Conservation (phyloP, 1,140 invertebrate species). For the Adoxophyes honmai region DNA sequence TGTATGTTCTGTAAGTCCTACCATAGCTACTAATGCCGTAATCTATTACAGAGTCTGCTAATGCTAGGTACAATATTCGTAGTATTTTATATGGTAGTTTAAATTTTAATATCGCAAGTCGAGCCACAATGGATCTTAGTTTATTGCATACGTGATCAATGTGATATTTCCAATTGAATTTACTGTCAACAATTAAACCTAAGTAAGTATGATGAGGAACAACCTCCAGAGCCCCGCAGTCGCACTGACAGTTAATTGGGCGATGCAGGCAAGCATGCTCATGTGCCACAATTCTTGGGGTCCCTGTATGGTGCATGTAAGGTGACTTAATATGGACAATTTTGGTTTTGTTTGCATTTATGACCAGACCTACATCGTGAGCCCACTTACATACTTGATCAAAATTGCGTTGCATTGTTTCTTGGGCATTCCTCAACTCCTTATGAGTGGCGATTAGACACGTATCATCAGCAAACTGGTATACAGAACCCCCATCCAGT, state of each 20-base stretch:
- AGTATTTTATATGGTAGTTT: constrained; percentile 25
- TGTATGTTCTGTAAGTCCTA: neutral
- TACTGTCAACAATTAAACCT: constrained; percentile 26
- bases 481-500: too few relatives aligned
- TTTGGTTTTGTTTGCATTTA: constrained; percentile 27
- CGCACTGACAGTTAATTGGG: neutral
- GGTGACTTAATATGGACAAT: constrained; percentile 25
- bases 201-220: constrained; percentile 23
- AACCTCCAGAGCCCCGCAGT: constrained; percentile 17
- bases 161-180: constrained; percentile 28
- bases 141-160: constrained; percentile 26
- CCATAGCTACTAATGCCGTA: constrained; percentile 17
- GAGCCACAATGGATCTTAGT: constrained; percentile 22
- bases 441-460: neutral
- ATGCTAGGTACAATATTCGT: constrained; percentile 20
- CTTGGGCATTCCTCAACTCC: neutral
- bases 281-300: constrained; percentile 17
- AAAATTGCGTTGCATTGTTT: neutral
- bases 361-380: constrained; percentile 13
- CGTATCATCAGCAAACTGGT: neutral
- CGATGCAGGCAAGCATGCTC: constrained; percentile 23
- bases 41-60: constrained; percentile 24
- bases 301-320: constrained; percentile 10
- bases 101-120: constrained; percentile 24
- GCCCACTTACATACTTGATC: neutral